Evolutionary conservation across 2,113 vertebrate species (phyloP), one percentile per base, ranked within the genome.

Genomic region (Chamaetylas fuelleborni): DNA sequence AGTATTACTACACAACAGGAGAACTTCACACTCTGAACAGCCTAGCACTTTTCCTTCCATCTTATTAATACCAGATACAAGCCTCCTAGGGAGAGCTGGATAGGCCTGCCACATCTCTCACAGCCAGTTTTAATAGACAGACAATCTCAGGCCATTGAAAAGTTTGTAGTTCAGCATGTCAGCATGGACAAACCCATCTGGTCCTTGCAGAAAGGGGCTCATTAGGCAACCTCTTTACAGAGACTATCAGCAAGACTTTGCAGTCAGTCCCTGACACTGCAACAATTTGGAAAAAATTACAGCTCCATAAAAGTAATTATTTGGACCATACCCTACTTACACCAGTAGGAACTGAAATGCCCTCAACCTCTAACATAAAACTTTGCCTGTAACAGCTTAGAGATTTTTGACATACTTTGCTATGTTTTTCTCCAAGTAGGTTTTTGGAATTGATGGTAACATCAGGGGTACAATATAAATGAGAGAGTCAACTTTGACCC

Each of bases 1-100:
- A 57, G 45, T 53, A 57, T 77, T 87, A n/a, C 47, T 11, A 79
- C 85, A 90, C 81, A 92, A 83, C 70, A 94, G 77, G 73, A 94
- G 53, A 91, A 95, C 54, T 65, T 82, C 58, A 95, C 81, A 80
- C 74, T 77, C 57, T 34, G 54, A 95, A 66, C 38, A 92, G 69
- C 56, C 50, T 28, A 43, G 29, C 33, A 62, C 38, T 90, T 95
- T 42, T 76, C 70, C 24, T 19, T 91, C 45, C 31, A 33, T 34
- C 70, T 67, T 80, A 80, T 25, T 85, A 95, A 81, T 36, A 78
- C 14, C 19, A 14, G 43, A 43, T 47, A 79, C 12, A 69, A 69
- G 34, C n/a, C 58, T 90, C 90, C 92, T 22, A 77, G 14, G 33
- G 79, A 91, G 84, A 93, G 58, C 26, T 54, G 50, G 26, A 95